Evolutionary conservation across 1,140 invertebrate species (phyloP), one percentile per base, ranked within the genome.

Genomic region (Drosophila ambigua): DNA sequence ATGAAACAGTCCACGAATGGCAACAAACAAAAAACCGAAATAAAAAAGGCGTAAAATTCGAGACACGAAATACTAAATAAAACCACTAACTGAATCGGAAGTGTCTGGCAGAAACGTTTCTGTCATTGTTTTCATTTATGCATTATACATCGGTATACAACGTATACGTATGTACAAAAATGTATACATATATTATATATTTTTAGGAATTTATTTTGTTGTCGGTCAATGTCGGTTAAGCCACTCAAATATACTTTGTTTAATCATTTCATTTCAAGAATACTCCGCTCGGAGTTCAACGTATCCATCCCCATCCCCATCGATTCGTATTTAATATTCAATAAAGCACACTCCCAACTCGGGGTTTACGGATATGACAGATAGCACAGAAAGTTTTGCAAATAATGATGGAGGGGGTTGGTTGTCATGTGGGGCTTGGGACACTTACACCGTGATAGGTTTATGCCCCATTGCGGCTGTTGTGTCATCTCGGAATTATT

Each of bases 381-480:
- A 20, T 39, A 59, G 24, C 53, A 26, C 24, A 39, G 46, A 24
- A 35, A 52, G 28, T 61, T 41, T 39, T 39, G 35, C 35, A 13
- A 39, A 39, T 11, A 39, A 39, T 11, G 35, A 4, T 11, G 3
- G 3, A 11, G 9, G 31, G 31, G 31, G 11, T 4, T 53, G 50
- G 5, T 58, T n/a, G 26, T 24, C 23, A 13, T 24, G 4, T 58
- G 31, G 31, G 2, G n/a, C 7, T 8, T 31, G 24, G 26, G 39
- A 48, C 71, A 91, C 90, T 91, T 91, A 91, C 90, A 91, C 80
- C 60, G 81, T 48, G 90, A 91, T 44, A 91, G 65, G 71, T 28
- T 84, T 74, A 91, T 79, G 75, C 90, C 90, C 90, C 90, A 91
- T 77, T 87, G 82, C 24, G 90, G 90, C 69, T 91, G 90, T 82